Evolutionary conservation across 1,140 invertebrate genomes (phyloP), one percentile per base, ranked within the genome.

Genomic region (Hyles euphorbiae): DNA sequence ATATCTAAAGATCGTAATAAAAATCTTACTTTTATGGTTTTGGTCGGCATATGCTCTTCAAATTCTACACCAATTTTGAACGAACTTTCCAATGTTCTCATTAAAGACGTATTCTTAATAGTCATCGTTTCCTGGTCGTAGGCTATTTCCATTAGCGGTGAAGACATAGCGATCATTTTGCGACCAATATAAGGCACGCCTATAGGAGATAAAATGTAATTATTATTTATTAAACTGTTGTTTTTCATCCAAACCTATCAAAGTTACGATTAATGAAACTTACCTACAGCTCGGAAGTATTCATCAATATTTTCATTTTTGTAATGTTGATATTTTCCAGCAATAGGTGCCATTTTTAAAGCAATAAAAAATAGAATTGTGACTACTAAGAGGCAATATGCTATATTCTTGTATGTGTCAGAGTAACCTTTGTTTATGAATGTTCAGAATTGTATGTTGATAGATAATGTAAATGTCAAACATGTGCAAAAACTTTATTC

Each of bases 231-330:
- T 22, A 22, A 22, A 22, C 22, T 22, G 22, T 22, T 1, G 22
- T 22, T 22, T 22, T 22, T 22, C 22, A 22, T 0, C 2, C 22
- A 22, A 22, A 22, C 2, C 22, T 22, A 22, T 22, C 22, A 22
- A 22, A 22, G 22, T 22, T 22, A 22, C 22, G 22, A 22, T 22
- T 22, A 22, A 22, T 22, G 22, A 40, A 40, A 40, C 36, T 40
- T 80, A 93, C 92, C 92, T 60, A 92, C 76, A 58, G 90, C 90
- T 76, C 87, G 88, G 67, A 91, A 93, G 70, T 92, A 93, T 61
- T 92, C 91, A 51, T 92, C 90, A 68, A 93, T 78, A 80, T 92
- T 91, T 77, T 93, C 92, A 79, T 92, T 93, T 71, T 88, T 90
- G 63, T 91, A 90, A 47, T 92, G 91, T 66, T 91, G 88, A 79